These are phyloP conservation scores for Eumacrocentrus americanus DNA, from an alignment of 2,888 invertebrate genomes.

Conservation along the genomic window DNA sequence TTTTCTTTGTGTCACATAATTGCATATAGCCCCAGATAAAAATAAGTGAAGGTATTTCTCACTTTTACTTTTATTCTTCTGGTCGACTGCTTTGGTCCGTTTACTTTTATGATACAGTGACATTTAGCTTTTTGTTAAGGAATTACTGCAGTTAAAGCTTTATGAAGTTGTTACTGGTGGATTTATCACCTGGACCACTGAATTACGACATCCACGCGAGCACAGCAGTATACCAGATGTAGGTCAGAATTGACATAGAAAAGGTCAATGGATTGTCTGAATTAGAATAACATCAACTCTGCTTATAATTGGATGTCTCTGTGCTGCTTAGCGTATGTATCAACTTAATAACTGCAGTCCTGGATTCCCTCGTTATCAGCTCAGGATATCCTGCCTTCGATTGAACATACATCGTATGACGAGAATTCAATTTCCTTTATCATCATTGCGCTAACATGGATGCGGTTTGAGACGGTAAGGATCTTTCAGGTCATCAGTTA, in stretches of 20 bases:
- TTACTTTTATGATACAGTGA: not conserved
- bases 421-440: constrained; percentile 25
- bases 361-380: not conserved
- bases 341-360: not conserved
- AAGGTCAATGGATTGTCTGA: no score
- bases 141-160: constrained; percentile 1
- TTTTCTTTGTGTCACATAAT: not conserved
- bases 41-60: not conserved
- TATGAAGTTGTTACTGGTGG: not conserved
- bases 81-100: no score
- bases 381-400: constrained; percentile 1
- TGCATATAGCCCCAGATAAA: no score
- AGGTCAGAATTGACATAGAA: no score
- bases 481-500: no score
- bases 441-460: not conserved
- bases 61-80: no score
- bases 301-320: no score
- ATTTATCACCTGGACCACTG: no score
- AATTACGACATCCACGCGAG: no score
- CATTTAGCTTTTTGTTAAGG: not conserved
- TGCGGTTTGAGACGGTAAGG: not conserved
- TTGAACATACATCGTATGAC: constrained; percentile 7
- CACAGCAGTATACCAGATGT: no score
- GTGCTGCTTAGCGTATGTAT: not conserved
- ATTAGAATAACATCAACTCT: no score